Conservation (phyloP, 2,888 invertebrate genomes). For the Dynastes maya region DNA sequence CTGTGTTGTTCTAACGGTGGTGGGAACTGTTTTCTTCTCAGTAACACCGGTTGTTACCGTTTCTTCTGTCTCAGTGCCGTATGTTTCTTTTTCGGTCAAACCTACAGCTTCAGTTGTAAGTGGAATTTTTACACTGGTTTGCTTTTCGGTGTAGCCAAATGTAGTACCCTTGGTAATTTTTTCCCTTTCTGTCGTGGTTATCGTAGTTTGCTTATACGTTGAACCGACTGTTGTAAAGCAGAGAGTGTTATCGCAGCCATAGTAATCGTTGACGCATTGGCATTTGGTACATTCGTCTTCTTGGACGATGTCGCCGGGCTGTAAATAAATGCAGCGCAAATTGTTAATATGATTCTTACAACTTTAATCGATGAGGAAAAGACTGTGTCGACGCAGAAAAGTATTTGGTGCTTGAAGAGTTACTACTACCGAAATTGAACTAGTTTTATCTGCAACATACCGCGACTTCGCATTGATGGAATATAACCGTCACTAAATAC, state of each 20-base stretch:
- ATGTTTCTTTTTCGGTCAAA: too few species aligned
- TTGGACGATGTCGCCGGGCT: conserved; percentile 80
- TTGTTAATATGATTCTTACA: too few species aligned
- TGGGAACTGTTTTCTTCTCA: neutral
- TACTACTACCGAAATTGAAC: too few species aligned
- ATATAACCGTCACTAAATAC: too few species aligned
- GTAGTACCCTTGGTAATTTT: neutral
- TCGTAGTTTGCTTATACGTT: neutral
- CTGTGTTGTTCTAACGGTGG: conserved; percentile 52
- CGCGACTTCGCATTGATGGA: too few species aligned
- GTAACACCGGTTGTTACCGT: neutral
- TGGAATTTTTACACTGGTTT: too few species aligned
- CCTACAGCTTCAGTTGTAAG: too few species aligned
- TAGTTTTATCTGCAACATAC: too few species aligned
- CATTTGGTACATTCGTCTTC: conserved; percentile 81
- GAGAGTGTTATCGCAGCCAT: conserved; percentile 77
- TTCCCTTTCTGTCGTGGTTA: neutral
- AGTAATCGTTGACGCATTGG: conserved; percentile 85
- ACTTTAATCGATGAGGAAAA: too few species aligned
- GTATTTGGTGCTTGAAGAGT: too few species aligned
- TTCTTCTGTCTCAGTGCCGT: too few species aligned
- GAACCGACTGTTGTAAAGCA: conserved; percentile 65
- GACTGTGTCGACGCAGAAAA: too few species aligned
- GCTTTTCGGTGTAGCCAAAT: neutral
- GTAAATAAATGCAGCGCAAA: conserved; percentile 54